Percentiles rank a stretch among this genome's conserved stretches.
phyloP scores from a whole-genome alignment of 2,888 invertebrate genomes.

The Myopa tessellatipennis region DNA sequence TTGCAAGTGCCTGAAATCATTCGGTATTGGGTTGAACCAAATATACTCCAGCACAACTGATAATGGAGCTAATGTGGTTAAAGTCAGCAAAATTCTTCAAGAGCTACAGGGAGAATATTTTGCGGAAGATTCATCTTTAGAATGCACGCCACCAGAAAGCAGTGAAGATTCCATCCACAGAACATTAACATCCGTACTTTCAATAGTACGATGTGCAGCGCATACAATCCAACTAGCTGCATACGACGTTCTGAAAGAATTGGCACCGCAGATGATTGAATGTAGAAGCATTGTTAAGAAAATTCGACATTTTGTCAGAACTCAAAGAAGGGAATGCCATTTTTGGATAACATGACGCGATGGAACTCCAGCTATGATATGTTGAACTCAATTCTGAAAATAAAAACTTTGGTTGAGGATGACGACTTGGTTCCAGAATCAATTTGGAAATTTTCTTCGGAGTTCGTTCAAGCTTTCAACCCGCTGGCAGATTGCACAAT shows the following conservation, averaged over 20 bases:
- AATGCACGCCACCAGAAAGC: neutral
- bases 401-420: neutral
- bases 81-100: constrained; percentile 18
- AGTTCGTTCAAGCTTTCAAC: neutral
- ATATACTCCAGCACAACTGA: neutral
- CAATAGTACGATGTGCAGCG: constrained; percentile 31
- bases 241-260: constrained; percentile 16
- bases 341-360: neutral
- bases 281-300: constrained; percentile 17
- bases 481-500: neutral
- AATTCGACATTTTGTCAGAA: too few species aligned
- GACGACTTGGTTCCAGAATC: neutral
- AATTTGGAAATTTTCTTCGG: neutral
- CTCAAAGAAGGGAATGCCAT: neutral
- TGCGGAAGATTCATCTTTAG: neutral
- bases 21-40: neutral
- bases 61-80: neutral
- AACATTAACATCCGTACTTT: constrained; percentile 23
- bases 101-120: neutral
- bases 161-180: neutral
- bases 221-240: constrained; percentile 28
- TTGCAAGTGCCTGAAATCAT: neutral
- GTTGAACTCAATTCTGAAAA: neutral
- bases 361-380: neutral
- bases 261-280: neutral